These are phyloP conservation scores for Clostera curtula DNA, from an alignment of 2,888 invertebrate genomes.

Conservation along the genomic window DNA sequence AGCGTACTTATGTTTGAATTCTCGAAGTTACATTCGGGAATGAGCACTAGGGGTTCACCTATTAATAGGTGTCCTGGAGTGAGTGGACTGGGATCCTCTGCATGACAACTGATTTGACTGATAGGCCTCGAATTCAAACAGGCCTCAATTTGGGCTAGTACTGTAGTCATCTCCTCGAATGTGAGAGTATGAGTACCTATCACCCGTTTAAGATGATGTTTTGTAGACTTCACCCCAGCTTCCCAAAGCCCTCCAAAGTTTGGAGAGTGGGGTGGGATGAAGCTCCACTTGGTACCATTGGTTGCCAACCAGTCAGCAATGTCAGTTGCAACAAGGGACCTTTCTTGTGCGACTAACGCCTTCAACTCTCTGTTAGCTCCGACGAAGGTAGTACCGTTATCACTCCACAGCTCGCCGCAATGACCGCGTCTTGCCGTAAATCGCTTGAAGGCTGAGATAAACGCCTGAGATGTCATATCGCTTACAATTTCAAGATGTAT, in stretches of 20 bases:
- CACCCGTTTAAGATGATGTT: slow-evolving; percentile 4
- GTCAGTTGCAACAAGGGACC: not conserved
- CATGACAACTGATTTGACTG: slow-evolving; percentile 1
- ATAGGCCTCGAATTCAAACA: slow-evolving; percentile 14
- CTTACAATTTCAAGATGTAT: slow-evolving; percentile 27
- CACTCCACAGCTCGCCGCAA: slow-evolving; percentile 16
- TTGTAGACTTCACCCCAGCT: no score
- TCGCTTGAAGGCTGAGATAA: slow-evolving; percentile 18
- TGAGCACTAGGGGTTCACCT: slow-evolving; percentile 10
- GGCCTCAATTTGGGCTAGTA: slow-evolving; percentile 12
- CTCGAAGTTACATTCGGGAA: slow-evolving; percentile 10
- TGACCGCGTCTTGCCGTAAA: slow-evolving; percentile 17
- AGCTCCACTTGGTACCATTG: slow-evolving; percentile 11
- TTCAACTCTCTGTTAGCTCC: slow-evolving; percentile 7
- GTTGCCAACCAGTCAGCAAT: not conserved
- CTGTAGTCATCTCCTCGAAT: slow-evolving; percentile 12
- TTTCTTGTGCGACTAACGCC: not conserved
- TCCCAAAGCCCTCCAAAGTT: slow-evolving; percentile 15
- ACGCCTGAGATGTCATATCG: slow-evolving; percentile 23
- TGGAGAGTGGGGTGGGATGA: slow-evolving; percentile 14
- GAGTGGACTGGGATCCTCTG: slow-evolving; percentile 6
- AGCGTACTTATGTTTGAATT: slow-evolving; percentile 3
- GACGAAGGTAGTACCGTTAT: slow-evolving; percentile 21
- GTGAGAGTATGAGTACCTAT: slow-evolving; percentile 10
- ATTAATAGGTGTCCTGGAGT: slow-evolving; percentile 15